Conservation (phyloP, 2,888 invertebrate genomes). For the Lissonota sp. region DNA sequence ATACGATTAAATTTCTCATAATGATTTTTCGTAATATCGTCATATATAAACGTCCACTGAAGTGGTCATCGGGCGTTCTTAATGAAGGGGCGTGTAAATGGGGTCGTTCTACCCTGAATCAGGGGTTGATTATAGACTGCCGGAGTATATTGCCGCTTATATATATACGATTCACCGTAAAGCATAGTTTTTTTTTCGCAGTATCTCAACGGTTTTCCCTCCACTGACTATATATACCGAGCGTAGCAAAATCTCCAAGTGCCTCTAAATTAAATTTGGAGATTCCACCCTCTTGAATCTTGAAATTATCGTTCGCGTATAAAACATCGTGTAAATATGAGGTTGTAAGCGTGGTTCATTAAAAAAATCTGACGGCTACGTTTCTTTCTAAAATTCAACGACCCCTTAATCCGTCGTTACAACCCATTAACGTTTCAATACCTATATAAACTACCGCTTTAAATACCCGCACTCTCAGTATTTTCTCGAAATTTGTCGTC, state of each 20-base stretch:
- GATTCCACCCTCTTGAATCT: conserved; percentile 6
- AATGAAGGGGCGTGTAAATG: conserved; percentile 50
- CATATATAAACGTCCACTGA: conserved; percentile 41
- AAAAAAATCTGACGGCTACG: conserved; percentile 14
- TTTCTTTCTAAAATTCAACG: neutral
- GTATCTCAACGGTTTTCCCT: conserved; percentile 41
- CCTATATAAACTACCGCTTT: neutral
- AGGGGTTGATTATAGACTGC: conserved; percentile 21
- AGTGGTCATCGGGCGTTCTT: conserved; percentile 50
- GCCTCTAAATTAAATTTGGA: conserved; percentile 46
- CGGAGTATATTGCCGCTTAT: conserved; percentile 8
- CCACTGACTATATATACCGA: conserved; percentile 6
- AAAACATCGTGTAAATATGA: neutral
- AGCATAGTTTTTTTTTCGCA: neutral
- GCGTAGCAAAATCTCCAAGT: conserved; percentile 35
- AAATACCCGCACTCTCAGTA: too few species aligned
- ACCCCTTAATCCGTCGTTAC: neutral
- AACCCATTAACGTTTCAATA: neutral
- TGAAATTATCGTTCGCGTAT: neutral
- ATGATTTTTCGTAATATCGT: conserved; percentile 55
- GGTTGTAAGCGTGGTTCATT: conserved; percentile 19
- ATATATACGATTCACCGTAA: too few species aligned
- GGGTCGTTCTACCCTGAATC: conserved; percentile 7
- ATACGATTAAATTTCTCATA: conserved; percentile 47
- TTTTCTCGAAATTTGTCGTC: too few species aligned